A percentile compares a stretch with the other conserved stretches of the same genome.
Conservation (phyloP, 1,140 invertebrate genomes). For the Zophobas atratus region DNA sequence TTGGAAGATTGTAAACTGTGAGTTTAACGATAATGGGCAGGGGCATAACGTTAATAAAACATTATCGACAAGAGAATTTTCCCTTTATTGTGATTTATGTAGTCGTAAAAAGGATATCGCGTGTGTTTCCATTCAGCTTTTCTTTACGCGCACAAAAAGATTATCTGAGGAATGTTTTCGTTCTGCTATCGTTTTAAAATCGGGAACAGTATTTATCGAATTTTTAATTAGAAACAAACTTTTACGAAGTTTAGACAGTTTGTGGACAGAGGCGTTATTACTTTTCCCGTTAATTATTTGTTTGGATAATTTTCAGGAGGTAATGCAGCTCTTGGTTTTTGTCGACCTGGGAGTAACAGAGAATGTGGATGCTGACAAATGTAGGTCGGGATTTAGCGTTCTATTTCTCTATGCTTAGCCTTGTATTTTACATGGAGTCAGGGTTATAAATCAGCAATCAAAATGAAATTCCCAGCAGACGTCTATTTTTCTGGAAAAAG, state of each 20-base stretch:
- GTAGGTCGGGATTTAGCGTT: too few species aligned
- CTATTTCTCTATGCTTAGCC: too few species aligned
- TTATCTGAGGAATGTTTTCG: too few species aligned
- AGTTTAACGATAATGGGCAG: constrained; percentile 31
- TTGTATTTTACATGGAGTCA: too few species aligned
- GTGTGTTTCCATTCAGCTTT: constrained; percentile 16
- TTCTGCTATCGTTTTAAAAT: not conserved
- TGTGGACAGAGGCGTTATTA: not conserved
- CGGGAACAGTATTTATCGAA: constrained; percentile 16
- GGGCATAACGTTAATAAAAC: constrained; percentile 33
- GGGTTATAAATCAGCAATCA: too few species aligned
- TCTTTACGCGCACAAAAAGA: not conserved
- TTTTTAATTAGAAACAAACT: constrained; percentile 33
- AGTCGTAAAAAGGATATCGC: constrained; percentile 14
- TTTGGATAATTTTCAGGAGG: not conserved
- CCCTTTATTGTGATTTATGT: constrained; percentile 22
- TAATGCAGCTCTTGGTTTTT: not conserved
- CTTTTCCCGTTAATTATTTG: not conserved
- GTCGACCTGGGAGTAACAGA: not conserved
- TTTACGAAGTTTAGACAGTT: not conserved
- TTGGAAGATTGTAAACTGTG: not conserved
- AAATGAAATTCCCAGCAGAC: too few species aligned
- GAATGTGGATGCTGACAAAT: not conserved
- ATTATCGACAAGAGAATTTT: constrained; percentile 30
- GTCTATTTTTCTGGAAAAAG: too few species aligned